Evolutionary conservation across 2,797 vertebrate species (phyloP).

Genomic region (Sebastolobus alascanus): DNA sequence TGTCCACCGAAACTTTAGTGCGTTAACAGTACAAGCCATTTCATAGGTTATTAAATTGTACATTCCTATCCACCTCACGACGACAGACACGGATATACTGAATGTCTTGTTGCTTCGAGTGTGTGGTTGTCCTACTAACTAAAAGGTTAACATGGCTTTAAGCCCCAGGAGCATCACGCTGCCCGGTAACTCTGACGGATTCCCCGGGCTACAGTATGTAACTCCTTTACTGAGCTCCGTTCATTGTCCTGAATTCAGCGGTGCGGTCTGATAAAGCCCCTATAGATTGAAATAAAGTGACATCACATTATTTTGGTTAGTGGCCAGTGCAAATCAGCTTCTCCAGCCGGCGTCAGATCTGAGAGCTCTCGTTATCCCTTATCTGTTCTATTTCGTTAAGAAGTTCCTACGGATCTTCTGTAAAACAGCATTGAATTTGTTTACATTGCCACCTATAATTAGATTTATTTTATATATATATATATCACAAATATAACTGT

Average conservation of each 20-base stretch:
- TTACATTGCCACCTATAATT: slow-evolving; percentile 43
- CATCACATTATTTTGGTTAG: slow-evolving; percentile 79
- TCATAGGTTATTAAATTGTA: slow-evolving; percentile 77
- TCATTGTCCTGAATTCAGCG: slow-evolving; percentile 56
- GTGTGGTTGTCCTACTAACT: slow-evolving; percentile 43
- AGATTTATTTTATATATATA: slow-evolving; percentile 8
- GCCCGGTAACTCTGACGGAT: background rate
- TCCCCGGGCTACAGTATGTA: slow-evolving; percentile 32
- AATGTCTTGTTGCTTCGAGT: slow-evolving; percentile 56
- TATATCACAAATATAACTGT: slow-evolving; percentile 55
- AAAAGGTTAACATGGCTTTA: slow-evolving; percentile 59
- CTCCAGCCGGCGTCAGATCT: slow-evolving; percentile 47
- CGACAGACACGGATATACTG: slow-evolving; percentile 39
- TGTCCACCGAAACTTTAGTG: slow-evolving; percentile 69
- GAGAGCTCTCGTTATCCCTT: slow-evolving; percentile 48
- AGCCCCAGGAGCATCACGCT: slow-evolving; percentile 32
- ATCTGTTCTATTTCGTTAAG: slow-evolving; percentile 20
- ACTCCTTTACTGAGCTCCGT: slow-evolving; percentile 24
- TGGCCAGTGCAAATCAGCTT: slow-evolving; percentile 75
- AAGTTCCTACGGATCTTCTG: slow-evolving; percentile 21
- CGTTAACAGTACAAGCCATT: slow-evolving; percentile 85
- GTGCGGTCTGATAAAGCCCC: slow-evolving; percentile 57
- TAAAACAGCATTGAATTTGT: slow-evolving; percentile 58
- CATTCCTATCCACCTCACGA: slow-evolving; percentile 51
- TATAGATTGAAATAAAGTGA: slow-evolving; percentile 71